These are phyloP conservation scores for Apantesis nais DNA, from an alignment of 2,888 invertebrate genomes.

Conservation along the genomic window DNA sequence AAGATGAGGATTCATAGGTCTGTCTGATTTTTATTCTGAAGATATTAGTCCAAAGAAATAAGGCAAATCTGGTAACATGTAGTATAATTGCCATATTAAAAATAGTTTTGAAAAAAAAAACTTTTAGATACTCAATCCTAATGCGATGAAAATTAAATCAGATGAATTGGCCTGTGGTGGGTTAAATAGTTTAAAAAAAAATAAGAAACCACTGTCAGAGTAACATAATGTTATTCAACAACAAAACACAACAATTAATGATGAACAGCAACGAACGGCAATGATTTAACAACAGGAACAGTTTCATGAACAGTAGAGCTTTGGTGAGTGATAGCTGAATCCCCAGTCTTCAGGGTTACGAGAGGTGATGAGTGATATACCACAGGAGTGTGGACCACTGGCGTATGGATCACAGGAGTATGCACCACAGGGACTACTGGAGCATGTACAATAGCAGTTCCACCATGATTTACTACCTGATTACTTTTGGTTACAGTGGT, in stretches of 20 bases:
- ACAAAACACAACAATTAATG: slow-evolving; percentile 49
- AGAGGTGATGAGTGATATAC: slow-evolving; percentile 59
- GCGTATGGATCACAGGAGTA: slow-evolving; percentile 48
- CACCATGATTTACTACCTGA: slow-evolving; percentile 68
- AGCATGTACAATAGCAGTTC: slow-evolving; percentile 55
- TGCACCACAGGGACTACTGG: slow-evolving; percentile 46
- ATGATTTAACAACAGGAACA: slow-evolving; percentile 62
- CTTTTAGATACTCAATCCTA: too few species aligned
- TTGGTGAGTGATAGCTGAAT: slow-evolving; percentile 80
- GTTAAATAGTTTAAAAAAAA: background rate
- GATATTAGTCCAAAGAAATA: too few species aligned
- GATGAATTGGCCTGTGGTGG: background rate
- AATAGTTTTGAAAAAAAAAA: too few species aligned
- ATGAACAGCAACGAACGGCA: slow-evolving; percentile 58
- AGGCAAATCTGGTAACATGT: too few species aligned
- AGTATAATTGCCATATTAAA: too few species aligned
- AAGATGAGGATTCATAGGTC: too few species aligned
- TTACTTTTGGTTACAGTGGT: slow-evolving; percentile 69
- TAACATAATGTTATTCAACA: slow-evolving; percentile 32
- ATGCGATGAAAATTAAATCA: background rate
- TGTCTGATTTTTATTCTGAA: too few species aligned
- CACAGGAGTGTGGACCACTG: slow-evolving; percentile 57
- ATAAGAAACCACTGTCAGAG: background rate
- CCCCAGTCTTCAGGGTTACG: slow-evolving; percentile 59
- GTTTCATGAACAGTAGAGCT: slow-evolving; percentile 78